Evolutionary conservation across 2,888 invertebrate species (phyloP).

Genomic region (Shargacucullia verbasci): DNA sequence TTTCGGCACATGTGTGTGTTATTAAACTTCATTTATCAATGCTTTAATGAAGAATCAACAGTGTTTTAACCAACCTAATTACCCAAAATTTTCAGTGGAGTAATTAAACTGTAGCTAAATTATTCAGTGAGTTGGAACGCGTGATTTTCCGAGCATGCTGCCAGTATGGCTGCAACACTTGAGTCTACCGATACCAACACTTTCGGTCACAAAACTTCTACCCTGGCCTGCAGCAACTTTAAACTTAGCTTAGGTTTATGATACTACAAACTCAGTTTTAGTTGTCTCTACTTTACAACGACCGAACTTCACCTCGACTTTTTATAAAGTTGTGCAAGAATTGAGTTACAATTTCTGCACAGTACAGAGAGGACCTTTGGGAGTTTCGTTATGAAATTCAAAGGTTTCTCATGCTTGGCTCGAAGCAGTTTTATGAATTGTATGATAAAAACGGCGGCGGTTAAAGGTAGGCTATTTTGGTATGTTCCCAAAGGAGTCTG

Average conservation of each 20-base stretch:
- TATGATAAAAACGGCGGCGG: conserved; percentile 4
- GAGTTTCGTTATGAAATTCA: conserved; percentile 44
- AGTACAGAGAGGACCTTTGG: conserved; percentile 33
- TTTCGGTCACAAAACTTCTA: conserved; percentile 3
- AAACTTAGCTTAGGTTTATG: conserved; percentile 51
- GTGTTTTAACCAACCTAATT: conserved; percentile 15
- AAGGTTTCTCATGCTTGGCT: conserved; percentile 21
- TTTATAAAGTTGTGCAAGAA: conserved; percentile 43
- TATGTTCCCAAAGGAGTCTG: conserved; percentile 17
- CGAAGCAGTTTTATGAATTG: conserved; percentile 25
- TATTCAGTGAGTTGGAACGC: conserved; percentile 17
- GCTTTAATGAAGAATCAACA: conserved; percentile 13
- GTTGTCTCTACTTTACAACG: conserved; percentile 39
- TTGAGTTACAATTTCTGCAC: conserved; percentile 43
- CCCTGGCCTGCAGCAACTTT: conserved; percentile 30
- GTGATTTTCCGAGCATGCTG: conserved; percentile 36
- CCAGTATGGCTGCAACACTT: neutral
- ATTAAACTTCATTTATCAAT: too few species aligned
- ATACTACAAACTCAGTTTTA: conserved; percentile 46
- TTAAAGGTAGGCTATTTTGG: conserved; percentile 5
- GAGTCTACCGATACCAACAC: conserved; percentile 4
- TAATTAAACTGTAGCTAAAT: conserved; percentile 33
- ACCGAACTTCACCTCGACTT: conserved; percentile 26
- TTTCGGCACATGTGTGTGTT: too few species aligned
- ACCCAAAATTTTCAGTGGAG: conserved; percentile 15